phyloP scores from a whole-genome alignment of 2,888 invertebrate species.

The Polydesmus complanatus region DNA sequence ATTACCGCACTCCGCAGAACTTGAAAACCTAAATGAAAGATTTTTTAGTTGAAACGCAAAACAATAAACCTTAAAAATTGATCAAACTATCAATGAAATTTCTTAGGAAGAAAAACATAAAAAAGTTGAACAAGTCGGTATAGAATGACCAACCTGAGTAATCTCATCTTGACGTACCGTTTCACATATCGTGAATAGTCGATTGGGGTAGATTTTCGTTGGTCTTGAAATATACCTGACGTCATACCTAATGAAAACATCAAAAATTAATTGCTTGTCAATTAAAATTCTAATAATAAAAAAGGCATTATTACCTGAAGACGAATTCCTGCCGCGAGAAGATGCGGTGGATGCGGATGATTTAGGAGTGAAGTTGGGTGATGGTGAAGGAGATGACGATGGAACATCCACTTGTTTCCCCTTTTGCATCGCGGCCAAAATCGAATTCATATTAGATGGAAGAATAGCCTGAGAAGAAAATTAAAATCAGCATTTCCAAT shows the following conservation, averaged over 20 bases:
- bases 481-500: neutral
- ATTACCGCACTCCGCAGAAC: constrained; percentile 67
- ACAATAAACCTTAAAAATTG: too few species aligned
- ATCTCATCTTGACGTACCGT: constrained; percentile 34
- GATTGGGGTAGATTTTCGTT: constrained; percentile 35
- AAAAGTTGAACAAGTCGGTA: neutral
- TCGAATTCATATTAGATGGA: constrained; percentile 17
- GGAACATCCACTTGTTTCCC: constrained; percentile 11
- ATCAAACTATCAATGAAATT: neutral
- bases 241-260: neutral
- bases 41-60: too few species aligned
- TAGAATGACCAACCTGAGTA: neutral
- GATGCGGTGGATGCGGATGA: neutral
- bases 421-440: constrained; percentile 17
- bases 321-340: neutral
- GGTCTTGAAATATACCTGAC: constrained; percentile 11
- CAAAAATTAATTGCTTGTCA: neutral
- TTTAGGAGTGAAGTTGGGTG: neutral
- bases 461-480: constrained; percentile 13
- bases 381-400: constrained; percentile 9
- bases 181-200: constrained; percentile 83
- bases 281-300: too few species aligned
- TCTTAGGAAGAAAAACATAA: neutral
- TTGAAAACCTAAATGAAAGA: constrained; percentile 45
- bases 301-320: neutral